Percentiles rank a stretch among this genome's conserved stretches.
These are phyloP conservation scores for Dione juno DNA, from an alignment of 2,888 invertebrate genomes.

Conservation along the genomic window DNA sequence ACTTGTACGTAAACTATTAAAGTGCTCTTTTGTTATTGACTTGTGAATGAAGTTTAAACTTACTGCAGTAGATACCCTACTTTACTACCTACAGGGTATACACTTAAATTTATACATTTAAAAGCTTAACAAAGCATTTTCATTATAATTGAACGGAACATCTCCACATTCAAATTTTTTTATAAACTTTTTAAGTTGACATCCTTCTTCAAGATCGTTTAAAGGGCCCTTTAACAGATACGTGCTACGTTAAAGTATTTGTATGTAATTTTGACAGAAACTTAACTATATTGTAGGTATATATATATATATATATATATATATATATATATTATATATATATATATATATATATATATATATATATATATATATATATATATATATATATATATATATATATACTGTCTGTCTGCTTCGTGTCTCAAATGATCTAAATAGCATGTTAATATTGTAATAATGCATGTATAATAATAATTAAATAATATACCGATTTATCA, in stretches of 20 bases:
- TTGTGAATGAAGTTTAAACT: no score
- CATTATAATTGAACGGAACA: background rate
- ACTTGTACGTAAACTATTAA: background rate
- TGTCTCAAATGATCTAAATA: background rate
- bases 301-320: no score
- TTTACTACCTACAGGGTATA: no score
- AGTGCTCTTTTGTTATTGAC: conserved; percentile 9
- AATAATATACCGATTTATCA: background rate
- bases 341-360: no score
- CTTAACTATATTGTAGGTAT: no score
- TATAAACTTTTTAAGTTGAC: background rate
- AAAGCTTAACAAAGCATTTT: no score
- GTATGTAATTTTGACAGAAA: background rate
- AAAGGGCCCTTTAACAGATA: background rate
- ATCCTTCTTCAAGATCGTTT: background rate
- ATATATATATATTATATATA: background rate
- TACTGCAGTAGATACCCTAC: no score
- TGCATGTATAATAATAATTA: background rate
- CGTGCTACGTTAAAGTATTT: conserved; percentile 1
- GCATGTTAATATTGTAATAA: background rate
- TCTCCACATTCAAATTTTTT: background rate
- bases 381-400: no score
- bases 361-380: no score
- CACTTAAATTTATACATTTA: no score
- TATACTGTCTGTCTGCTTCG: no score